Conservation (phyloP, 2,888 invertebrate species). For the Synanthedon vespiformis region DNA sequence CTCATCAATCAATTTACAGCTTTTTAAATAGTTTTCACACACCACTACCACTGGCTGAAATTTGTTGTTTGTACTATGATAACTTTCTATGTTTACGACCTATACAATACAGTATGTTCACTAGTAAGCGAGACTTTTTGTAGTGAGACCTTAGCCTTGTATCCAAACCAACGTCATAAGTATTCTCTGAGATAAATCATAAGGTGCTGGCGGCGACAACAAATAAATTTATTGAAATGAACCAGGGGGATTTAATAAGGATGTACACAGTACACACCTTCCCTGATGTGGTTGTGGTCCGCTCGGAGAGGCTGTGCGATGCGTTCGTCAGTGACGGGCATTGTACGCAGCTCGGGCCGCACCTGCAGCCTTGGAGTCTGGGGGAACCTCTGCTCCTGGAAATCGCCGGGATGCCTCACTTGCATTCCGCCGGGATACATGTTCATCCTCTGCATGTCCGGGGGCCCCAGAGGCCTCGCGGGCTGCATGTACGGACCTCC, state of each 20-base stretch:
- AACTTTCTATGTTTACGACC: too few species aligned
- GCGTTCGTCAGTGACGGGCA: constrained; percentile 33
- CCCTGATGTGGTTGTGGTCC: constrained; percentile 36
- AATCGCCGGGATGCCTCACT: constrained; percentile 15
- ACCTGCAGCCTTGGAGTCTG: constrained; percentile 42
- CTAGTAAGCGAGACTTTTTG: too few species aligned
- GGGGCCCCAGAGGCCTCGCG: not conserved
- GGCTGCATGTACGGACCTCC: not conserved
- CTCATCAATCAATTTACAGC: not conserved
- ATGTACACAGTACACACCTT: constrained; percentile 30
- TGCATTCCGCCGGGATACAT: constrained; percentile 9
- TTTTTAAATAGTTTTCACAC: too few species aligned
- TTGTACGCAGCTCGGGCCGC: constrained; percentile 50
- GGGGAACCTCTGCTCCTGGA: constrained; percentile 33
- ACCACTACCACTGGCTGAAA: too few species aligned
- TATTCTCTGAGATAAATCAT: too few species aligned
- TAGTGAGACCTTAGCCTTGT: too few species aligned
- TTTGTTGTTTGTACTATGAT: too few species aligned
- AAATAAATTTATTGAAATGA: too few species aligned
- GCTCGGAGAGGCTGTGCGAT: constrained; percentile 36
- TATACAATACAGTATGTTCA: too few species aligned
- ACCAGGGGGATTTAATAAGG: too few species aligned
- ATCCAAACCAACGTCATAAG: too few species aligned
- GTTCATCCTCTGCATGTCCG: constrained; percentile 11
- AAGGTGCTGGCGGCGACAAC: too few species aligned